phyloP scores from a whole-genome alignment of 2,888 invertebrate species.

The Criorhina ranunculi region DNA sequence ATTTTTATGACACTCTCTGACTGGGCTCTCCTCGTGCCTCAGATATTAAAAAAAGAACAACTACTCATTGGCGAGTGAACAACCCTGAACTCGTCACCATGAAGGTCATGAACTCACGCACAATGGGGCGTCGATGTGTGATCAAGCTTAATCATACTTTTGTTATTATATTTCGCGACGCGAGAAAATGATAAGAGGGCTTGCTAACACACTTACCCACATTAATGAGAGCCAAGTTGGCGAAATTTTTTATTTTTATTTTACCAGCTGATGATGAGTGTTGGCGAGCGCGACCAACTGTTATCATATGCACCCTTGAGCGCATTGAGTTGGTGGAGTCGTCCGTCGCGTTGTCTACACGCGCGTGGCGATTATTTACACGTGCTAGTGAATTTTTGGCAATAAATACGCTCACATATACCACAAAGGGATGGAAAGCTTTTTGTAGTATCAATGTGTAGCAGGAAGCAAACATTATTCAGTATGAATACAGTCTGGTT shows the following conservation, averaged over 20 bases:
- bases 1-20: conserved; percentile 13
- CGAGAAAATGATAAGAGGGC: conserved; percentile 53
- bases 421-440: neutral
- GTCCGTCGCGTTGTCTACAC: too few species aligned
- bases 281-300: conserved; percentile 27
- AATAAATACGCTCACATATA: conserved; percentile 4
- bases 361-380: neutral
- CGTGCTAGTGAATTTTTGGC: conserved; percentile 42
- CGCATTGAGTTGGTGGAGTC: conserved; percentile 31
- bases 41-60: neutral
- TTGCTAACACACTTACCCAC: conserved; percentile 75
- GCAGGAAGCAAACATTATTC: conserved; percentile 1
- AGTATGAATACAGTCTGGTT: too few species aligned
- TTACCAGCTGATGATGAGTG: conserved; percentile 40
- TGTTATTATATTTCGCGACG: conserved; percentile 42
- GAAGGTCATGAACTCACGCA: conserved; percentile 73
- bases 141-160: conserved; percentile 61
- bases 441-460: neutral
- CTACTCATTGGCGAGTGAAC: conserved; percentile 58
- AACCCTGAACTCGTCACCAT: conserved; percentile 70
- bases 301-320: conserved; percentile 58
- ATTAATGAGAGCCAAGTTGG: conserved; percentile 49
- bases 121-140: conserved; percentile 62
- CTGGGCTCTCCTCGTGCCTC: conserved; percentile 64
- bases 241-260: too few species aligned